Conservation (phyloP, 2,113 vertebrate species). For the Corythornis cristatus region DNA sequence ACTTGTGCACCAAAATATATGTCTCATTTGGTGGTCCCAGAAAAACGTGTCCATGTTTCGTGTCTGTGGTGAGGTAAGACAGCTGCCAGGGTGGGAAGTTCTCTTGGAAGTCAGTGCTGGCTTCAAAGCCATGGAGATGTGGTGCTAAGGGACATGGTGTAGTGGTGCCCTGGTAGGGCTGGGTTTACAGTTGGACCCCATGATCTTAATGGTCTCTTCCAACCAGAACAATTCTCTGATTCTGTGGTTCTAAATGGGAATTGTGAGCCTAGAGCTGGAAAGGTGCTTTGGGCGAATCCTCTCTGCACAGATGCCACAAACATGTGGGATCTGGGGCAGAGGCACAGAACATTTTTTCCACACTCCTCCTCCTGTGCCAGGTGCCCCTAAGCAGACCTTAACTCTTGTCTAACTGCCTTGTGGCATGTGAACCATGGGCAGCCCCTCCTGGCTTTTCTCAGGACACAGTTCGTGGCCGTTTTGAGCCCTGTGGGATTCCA, state of each 20-base stretch:
- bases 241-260: neutral
- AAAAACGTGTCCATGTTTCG: neutral
- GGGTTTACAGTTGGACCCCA: neutral
- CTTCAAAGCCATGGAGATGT: neutral
- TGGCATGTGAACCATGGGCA: neutral
- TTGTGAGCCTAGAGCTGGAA: neutral
- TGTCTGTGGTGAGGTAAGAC: neutral
- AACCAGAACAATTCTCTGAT: neutral
- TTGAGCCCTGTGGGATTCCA: neutral
- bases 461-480: neutral
- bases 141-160: neutral
- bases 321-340: neutral
- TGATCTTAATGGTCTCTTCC: neutral
- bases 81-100: neutral
- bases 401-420: neutral
- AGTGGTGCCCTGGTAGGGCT: neutral
- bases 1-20: neutral
- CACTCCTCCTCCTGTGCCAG: neutral
- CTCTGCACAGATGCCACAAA: neutral
- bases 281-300: neutral
- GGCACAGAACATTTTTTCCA: neutral
- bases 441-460: neutral
- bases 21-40: neutral
- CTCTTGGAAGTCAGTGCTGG: neutral
- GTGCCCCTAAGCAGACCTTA: neutral